Base-by-base conservation (phyloP, 2,113 vertebrate genomes). In the Psephotus haematonotus region DNA sequence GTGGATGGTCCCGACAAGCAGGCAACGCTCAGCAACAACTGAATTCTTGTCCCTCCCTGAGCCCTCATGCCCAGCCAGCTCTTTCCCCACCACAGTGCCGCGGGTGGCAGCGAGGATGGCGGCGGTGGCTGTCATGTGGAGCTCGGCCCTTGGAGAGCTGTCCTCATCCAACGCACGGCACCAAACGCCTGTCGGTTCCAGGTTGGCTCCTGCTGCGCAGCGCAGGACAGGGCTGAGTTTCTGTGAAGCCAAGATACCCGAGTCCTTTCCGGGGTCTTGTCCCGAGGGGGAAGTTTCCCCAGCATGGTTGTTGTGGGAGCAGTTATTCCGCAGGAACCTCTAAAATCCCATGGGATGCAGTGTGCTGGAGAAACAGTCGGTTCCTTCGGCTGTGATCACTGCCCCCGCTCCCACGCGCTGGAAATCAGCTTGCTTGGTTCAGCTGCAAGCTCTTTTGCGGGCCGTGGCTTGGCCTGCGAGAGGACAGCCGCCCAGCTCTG, bases 391-490 rank as follows among this genome's bases (percentile, higher is more conserved):
- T 90, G 35, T 65, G 88, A 97, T 94, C 55, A 57, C 62, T 79
- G 23, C 17, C 59, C 75, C 76, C 70, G 49, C 65, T 82, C 15
- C 33, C 15, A 76, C 82, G 39, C 62, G 52, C 83, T 93, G 86
- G 60, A 91, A 92, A 90, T 53, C 4, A 62, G 46, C 43, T 80
- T 33, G 14, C 68, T 83, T 0, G 0, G 41, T 77, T 77, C 79
- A 86, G 33, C 44, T 82, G 52, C 41, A 12, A 79, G 63, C 7
- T 47, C n/a, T 82, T 82, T 62, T 23, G 85, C 81, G 82, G n/a
- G 55, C 59, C 3, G 0, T 0, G 1, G 64, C 46, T 60, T 63
- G 82, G 31, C 41, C 50, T 33, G 50, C 0, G 1, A 39, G 0
- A 63, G 68, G 70, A 60, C 16, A 75, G 63, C n/a, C 11, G 3